A percentile compares a stretch with the other conserved stretches of the same genome.
These are phyloP conservation scores for Eurytoma adleriae DNA, from an alignment of 2,888 invertebrate genomes.

Conservation along the genomic window DNA sequence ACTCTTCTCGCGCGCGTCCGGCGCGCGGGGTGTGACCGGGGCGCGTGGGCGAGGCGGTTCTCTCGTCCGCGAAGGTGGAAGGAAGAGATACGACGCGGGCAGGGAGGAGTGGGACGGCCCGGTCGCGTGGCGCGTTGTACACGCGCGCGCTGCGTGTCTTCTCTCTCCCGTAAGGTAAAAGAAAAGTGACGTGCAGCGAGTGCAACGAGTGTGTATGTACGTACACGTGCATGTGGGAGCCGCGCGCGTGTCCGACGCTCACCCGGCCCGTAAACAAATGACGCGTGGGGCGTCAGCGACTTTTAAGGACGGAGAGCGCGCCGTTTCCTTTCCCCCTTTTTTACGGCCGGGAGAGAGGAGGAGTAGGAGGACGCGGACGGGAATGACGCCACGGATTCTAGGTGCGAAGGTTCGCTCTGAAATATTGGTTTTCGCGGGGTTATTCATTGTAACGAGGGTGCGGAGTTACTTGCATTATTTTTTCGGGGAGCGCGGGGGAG, in stretches of 20 bases:
- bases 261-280: conserved; percentile 27
- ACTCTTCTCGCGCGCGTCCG: conserved; percentile 29
- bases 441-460: too few relatives aligned
- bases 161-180: too few relatives aligned
- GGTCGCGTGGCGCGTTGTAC: conserved; percentile 25
- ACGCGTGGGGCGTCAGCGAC: conserved; percentile 6
- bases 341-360: conserved; percentile 3
- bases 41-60: conserved; percentile 67
- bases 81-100: conserved; percentile 2
- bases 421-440: too few relatives aligned
- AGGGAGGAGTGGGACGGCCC: neutral
- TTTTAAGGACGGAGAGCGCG: neutral
- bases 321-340: conserved; percentile 6
- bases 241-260: neutral
- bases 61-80: conserved; percentile 4
- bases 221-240: neutral
- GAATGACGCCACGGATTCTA: neutral
- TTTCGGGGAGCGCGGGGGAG: too few relatives aligned
- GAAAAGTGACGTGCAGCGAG: conserved; percentile 26
- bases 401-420: neutral
- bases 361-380: too few relatives aligned
- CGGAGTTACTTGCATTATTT: too few relatives aligned
- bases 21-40: conserved; percentile 67
- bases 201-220: neutral
- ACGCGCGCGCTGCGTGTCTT: neutral